Percentiles rank a stretch among this genome's conserved stretches.
Conservation (phyloP, 2,888 invertebrate genomes). For the Horisme vitalbata region DNA sequence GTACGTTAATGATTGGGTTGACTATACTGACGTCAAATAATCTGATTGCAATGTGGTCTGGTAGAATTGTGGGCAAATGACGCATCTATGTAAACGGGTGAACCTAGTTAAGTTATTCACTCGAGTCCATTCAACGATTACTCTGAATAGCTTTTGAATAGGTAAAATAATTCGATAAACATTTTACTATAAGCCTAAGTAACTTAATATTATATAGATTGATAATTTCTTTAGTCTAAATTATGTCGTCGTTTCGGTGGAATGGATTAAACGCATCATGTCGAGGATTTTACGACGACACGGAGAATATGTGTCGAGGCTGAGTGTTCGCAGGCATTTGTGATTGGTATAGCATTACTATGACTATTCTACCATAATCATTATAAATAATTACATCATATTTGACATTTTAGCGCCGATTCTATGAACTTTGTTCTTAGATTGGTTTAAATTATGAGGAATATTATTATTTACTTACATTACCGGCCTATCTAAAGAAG, state of each 20-base stretch:
- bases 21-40: constrained; percentile 15
- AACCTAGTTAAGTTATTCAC: constrained; percentile 11
- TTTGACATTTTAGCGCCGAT: constrained; percentile 22
- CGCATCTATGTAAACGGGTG: constrained; percentile 19
- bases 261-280: constrained; percentile 49
- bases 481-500: no score
- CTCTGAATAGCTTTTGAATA: constrained; percentile 6
- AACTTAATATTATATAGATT: no score
- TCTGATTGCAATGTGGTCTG: constrained; percentile 17
- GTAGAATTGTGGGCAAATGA: constrained; percentile 16
- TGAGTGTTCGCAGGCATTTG: constrained; percentile 61
- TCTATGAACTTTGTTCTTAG: background rate
- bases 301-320: constrained; percentile 74
- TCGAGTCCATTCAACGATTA: constrained; percentile 11
- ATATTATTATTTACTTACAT: no score
- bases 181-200: no score
- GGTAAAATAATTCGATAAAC: no score
- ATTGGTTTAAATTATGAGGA: no score
- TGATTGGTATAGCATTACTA: constrained; percentile 54
- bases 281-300: constrained; percentile 62
- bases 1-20: constrained; percentile 29
- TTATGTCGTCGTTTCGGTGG: background rate
- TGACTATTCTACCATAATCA: constrained; percentile 33
- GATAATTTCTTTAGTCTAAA: no score
- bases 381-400: constrained; percentile 29